Evolutionary conservation across 2,797 vertebrate genomes (phyloP).

Genomic region (Gymnoscopelus microlampas): DNA sequence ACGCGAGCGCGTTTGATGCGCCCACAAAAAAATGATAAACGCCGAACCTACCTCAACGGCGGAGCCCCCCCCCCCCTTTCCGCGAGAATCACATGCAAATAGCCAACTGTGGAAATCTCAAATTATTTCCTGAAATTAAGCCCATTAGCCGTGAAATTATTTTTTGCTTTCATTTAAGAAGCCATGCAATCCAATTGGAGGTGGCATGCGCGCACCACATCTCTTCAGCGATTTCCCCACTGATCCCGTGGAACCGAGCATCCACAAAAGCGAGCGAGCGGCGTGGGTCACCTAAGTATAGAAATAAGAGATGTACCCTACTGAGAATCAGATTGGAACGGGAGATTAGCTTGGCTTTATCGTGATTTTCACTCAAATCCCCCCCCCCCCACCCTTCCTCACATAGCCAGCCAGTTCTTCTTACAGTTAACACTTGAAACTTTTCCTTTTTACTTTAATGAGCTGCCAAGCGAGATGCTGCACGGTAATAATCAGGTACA

Average conservation of each 20-base stretch:
- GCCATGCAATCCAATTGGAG: slow-evolving; percentile 76
- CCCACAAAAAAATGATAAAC: neutral
- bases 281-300: slow-evolving; percentile 77
- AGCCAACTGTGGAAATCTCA: slow-evolving; percentile 74
- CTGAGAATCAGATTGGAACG: slow-evolving; percentile 73
- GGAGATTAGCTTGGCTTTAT: slow-evolving; percentile 73
- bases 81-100: slow-evolving; percentile 72
- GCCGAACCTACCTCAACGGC: slow-evolving; percentile 53
- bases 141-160: slow-evolving; percentile 81
- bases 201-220: slow-evolving; percentile 60
- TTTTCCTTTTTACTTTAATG: slow-evolving; percentile 41
- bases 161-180: slow-evolving; percentile 78
- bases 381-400: neutral
- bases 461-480: slow-evolving; percentile 10
- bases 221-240: slow-evolving; percentile 71
- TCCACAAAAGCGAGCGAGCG: slow-evolving; percentile 57
- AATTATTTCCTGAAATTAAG: slow-evolving; percentile 81
- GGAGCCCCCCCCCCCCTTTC: slow-evolving; percentile 26
- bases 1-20: slow-evolving; percentile 35
- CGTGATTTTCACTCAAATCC: slow-evolving; percentile 61
- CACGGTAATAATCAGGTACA: slow-evolving; percentile 16
- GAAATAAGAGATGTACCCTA: slow-evolving; percentile 67
- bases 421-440: slow-evolving; percentile 40
- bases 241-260: slow-evolving; percentile 74
- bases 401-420: slow-evolving; percentile 35